Evolutionary conservation across 2,113 vertebrate species (phyloP).

Genomic region (Colius striatus): DNA sequence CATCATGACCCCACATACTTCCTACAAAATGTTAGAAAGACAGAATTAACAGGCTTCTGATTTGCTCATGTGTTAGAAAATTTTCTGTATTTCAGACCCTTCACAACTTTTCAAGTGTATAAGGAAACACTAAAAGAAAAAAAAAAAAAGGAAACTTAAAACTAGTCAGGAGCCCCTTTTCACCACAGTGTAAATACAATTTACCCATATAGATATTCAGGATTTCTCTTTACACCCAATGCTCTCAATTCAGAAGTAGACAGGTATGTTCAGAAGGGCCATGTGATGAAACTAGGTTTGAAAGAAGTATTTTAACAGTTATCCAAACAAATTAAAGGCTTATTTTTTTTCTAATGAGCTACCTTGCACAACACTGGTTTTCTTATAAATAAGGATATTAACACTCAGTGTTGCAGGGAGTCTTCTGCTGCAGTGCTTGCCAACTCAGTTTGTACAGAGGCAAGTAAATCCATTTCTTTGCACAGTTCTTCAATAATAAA

Average conservation of each 20-base stretch:
- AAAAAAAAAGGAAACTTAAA: background rate
- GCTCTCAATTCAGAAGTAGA: background rate
- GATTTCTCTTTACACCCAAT: background rate
- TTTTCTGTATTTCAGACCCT: background rate
- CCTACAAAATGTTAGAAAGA: background rate
- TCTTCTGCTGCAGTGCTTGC: background rate
- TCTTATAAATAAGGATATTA: background rate
- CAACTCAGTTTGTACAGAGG: background rate
- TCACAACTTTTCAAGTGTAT: background rate
- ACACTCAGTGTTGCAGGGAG: accelerated
- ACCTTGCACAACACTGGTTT: background rate
- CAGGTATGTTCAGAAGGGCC: background rate
- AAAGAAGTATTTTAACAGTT: background rate
- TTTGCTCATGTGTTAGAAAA: background rate
- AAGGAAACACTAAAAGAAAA: background rate
- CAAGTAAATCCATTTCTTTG: background rate
- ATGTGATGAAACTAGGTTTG: background rate
- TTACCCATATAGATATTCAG: background rate
- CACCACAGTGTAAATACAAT: background rate
- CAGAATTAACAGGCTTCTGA: background rate
- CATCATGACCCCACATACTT: background rate
- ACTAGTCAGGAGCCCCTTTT: background rate
- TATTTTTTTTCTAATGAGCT: background rate
- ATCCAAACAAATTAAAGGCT: background rate
- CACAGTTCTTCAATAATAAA: background rate